phyloP scores from a whole-genome alignment of 35 echinoderm and acorn worm species.

The Strongylocentrotus purpuratus region DNA sequence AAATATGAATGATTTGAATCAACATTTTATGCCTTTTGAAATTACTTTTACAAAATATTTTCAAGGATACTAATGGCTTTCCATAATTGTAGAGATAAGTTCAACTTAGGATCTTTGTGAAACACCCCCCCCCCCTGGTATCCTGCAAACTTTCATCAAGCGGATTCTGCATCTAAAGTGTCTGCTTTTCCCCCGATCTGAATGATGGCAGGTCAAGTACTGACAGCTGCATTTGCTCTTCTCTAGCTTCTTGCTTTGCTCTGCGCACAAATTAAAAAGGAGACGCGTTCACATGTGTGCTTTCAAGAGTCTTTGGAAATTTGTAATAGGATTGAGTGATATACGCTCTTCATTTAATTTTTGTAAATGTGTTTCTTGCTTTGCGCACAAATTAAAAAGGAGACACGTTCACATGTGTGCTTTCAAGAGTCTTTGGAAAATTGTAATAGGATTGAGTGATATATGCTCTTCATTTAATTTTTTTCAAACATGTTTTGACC shows the following conservation, averaged over 20 bases:
- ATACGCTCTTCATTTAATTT: no score
- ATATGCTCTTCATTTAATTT: neutral
- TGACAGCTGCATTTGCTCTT: constrained; percentile 19
- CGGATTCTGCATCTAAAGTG: neutral
- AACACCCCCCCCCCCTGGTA: no score
- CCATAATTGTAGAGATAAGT: no score
- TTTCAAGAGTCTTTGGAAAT: neutral
- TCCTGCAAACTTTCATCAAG: neutral
- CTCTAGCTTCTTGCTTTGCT: neutral
- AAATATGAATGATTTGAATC: no score
- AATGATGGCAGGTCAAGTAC: constrained; percentile 26
- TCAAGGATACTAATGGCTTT: no score
- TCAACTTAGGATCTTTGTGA: no score
- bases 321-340: neutral
- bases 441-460: neutral
- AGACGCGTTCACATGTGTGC: neutral
- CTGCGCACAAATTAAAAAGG: neutral
- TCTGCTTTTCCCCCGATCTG: neutral
- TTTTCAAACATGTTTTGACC: neutral
- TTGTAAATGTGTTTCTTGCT: neutral
- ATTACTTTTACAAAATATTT: no score
- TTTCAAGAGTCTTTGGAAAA: neutral
- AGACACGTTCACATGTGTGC: neutral
- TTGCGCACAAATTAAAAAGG: neutral
- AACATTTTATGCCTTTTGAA: no score